Base-by-base conservation (phyloP, 2,888 invertebrate species). In the Pycnomerus fuliginosus region DNA sequence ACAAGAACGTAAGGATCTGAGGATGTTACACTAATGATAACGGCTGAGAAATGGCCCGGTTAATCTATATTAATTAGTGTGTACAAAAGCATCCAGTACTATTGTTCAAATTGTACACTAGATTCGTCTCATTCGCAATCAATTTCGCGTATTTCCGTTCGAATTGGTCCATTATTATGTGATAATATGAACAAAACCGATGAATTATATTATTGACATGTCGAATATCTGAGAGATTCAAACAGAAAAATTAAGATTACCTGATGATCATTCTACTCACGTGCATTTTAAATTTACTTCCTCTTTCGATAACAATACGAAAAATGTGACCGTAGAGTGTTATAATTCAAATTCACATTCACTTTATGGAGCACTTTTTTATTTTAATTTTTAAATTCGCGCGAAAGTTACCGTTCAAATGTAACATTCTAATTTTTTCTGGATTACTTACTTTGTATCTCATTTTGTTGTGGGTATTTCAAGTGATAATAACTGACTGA, bases 271-370 rank as follows among this genome's bases (percentile, higher is more conserved):
- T 7, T 30, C 4, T 23, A 40, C 40, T 40, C 32, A 40, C 40
- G 24, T 35, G 41, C 41, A 42, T 34, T 34, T 17, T 30, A 10
- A 22, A 17, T 22, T 16, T 33, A 32, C 32, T 40, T 40, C 34
- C 34, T 35, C 14, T 17, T 11, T n/a, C 22, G 22, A 34, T 20
- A 8, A 20, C 8, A 14, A 28, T n/a, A 17, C 25, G 20, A 42
- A 34, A 35, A 42, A 35, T 20, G 8, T 7, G 5, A 20, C 5
- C 20, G 12, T 28, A 20, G 28, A 29, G 22, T 34, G 29, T 13
- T 20, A 25, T 16, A 40, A 40, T 24, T 32, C 27, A 32, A 38
- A 40, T 42, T 34, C 41, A 42, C 41, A 17, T 42, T 42, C 41
- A 42, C 41, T 42, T 34, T n/a, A 20, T 17, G 16, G 17, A 29